Evolutionary conservation across 2,888 invertebrate species (phyloP), one percentile per base, ranked within the genome.

Genomic region (Lapara coniferarum): DNA sequence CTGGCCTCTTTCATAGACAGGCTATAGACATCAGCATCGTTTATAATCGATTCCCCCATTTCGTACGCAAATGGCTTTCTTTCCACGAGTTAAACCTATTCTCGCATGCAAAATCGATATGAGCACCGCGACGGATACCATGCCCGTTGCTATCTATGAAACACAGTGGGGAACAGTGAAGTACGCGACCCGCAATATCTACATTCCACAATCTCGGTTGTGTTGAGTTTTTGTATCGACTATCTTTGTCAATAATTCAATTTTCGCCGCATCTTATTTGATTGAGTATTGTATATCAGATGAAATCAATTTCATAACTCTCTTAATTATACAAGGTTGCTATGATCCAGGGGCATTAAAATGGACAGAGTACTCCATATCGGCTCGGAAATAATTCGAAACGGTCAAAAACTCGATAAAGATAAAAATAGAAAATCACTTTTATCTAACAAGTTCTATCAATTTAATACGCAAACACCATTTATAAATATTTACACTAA

Each of bases 81-180:
- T 63, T 63, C 49, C 63, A 12, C 59, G 59, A 63, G 46, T 16
- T 19, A 19, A 49, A 12, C 19, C 46, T 19, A 63, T 63, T 76
- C 78, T 77, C 74, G 82, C 85, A 78, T 89, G 85, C 80, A 82
- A 82, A 87, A 85, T 87, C 82, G 85, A 78, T 83, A 84, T 87
- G 85, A 83, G 81, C 81, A 76, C 78, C 79, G 81, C 81, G 82
- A 83, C 80, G 77, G 81, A 85, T 85, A 49, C 46, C 13, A 37
- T 37, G 37, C 37, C 37, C 49, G 16, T 49, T 63, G 19, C 46
- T 49, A 63, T 63, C 19, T 16, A 49, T 63, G 63, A 63, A 46
- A 63, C 49, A 63, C 19, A 46, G 16, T 19, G 14, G 49, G 46
- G 19, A 49, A 13, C 37, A 13, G 19, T 49, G 63, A 49, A 8